phyloP scores from a whole-genome alignment of 2,888 invertebrate genomes.

The Sesamia inferens region DNA sequence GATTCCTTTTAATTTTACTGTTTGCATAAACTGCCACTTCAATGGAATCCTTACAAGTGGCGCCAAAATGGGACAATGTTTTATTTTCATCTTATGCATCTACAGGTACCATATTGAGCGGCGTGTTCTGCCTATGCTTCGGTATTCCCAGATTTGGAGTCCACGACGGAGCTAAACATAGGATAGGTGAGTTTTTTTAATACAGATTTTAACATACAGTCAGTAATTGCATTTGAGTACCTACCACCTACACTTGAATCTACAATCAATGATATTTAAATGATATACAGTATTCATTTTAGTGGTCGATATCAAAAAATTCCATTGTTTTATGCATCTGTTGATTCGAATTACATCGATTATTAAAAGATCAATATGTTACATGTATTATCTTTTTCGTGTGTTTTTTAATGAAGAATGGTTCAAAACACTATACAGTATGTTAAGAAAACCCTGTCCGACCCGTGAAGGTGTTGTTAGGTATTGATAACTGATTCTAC shows the following conservation, averaged over 20 bases:
- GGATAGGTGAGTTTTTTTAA: conserved; percentile 89
- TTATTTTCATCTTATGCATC: conserved; percentile 12
- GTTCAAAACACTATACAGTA: too few species aligned
- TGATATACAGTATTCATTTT: background rate
- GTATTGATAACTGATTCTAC: too few species aligned
- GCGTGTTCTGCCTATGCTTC: conserved; percentile 96
- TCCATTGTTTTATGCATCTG: background rate
- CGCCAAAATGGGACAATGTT: background rate
- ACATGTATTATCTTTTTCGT: too few species aligned
- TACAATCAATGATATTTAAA: background rate
- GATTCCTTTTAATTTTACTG: background rate
- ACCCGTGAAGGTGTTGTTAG: too few species aligned
- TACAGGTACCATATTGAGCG: conserved; percentile 96
- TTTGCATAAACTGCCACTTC: background rate
- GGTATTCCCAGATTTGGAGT: conserved; percentile 96
- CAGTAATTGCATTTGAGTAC: background rate
- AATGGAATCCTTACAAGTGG: background rate
- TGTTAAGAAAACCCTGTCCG: too few species aligned
- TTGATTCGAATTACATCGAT: too few species aligned
- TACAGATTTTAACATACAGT: background rate
- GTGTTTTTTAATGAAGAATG: background rate
- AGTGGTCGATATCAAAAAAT: background rate
- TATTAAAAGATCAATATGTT: too few species aligned
- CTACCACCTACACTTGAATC: background rate
- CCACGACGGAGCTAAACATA: conserved; percentile 93